phyloP scores from a whole-genome alignment of 2,113 vertebrate genomes.

The Rhinoptilus africanus region DNA sequence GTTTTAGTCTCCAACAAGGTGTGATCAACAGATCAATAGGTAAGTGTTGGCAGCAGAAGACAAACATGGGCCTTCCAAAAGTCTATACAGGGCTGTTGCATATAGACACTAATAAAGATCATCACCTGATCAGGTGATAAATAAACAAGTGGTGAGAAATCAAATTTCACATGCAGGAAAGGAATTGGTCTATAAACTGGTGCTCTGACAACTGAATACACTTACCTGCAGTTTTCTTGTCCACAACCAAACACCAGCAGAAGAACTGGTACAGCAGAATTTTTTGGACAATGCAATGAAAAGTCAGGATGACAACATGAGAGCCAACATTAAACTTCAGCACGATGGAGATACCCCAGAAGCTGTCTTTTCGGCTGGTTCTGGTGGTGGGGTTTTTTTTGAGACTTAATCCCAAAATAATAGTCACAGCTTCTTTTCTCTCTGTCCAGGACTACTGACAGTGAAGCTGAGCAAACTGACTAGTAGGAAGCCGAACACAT shows the following conservation, averaged over 20 bases:
- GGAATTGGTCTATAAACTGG: not conserved
- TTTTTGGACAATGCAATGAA: not conserved
- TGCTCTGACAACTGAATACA: not conserved
- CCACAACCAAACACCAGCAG: not conserved
- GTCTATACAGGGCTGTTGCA: not conserved
- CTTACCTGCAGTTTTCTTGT: not conserved
- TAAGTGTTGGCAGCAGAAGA: not conserved
- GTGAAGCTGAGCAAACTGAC: not conserved
- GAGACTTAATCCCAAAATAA: not conserved
- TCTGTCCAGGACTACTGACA: not conserved
- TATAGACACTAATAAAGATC: not conserved
- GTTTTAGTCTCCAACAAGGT: not conserved
- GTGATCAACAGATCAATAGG: not conserved
- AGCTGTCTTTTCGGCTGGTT: not conserved
- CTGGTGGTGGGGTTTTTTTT: not conserved
- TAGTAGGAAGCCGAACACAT: not conserved
- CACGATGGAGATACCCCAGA: not conserved
- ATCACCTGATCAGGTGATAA: not conserved
- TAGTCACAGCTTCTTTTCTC: not conserved
- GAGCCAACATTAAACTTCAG: not conserved
- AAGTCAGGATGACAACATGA: not conserved
- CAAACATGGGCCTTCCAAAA: not conserved
- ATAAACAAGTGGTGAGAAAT: not conserved
- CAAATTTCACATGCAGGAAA: not conserved
- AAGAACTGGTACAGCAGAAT: not conserved